These are phyloP conservation scores for Dicycla oo DNA, from an alignment of 2,888 invertebrate genomes.

Conservation along the genomic window DNA sequence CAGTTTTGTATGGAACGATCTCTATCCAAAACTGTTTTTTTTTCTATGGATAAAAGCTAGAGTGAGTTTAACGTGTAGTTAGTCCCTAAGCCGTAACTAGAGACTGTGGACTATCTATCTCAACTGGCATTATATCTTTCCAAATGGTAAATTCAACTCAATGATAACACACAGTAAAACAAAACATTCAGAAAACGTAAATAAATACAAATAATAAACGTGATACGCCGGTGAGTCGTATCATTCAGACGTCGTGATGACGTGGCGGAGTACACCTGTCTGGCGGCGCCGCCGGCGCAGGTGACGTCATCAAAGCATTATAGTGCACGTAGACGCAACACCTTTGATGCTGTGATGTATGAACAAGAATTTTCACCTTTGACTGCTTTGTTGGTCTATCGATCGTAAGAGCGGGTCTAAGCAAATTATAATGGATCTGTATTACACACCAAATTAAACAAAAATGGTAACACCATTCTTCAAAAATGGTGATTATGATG, in stretches of 20 bases:
- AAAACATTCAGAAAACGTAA: constrained; percentile 25
- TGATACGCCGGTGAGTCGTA: constrained; percentile 41
- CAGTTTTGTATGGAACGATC: too few species aligned
- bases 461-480: too few species aligned
- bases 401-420: too few species aligned
- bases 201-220: constrained; percentile 56
- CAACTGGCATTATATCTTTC: background rate
- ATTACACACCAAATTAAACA: background rate
- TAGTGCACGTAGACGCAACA: constrained; percentile 38
- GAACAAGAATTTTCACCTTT: constrained; percentile 2
- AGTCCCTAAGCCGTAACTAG: background rate
- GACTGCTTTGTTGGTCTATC: background rate
- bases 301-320: constrained; percentile 57
- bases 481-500: too few species aligned
- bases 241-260: constrained; percentile 48
- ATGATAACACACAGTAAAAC: background rate
- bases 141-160: background rate
- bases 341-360: constrained; percentile 29
- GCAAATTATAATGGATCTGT: too few species aligned
- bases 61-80: too few species aligned
- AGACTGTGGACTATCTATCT: background rate
- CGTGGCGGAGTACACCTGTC: constrained; percentile 59
- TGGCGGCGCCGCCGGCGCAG: constrained; percentile 58
- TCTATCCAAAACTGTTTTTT: too few species aligned
- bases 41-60: too few species aligned